Percentiles rank a stretch among this genome's conserved stretches.
Evolutionary conservation across 2,113 vertebrate species (phyloP).

Genomic region (Fulmarus glacialis): DNA sequence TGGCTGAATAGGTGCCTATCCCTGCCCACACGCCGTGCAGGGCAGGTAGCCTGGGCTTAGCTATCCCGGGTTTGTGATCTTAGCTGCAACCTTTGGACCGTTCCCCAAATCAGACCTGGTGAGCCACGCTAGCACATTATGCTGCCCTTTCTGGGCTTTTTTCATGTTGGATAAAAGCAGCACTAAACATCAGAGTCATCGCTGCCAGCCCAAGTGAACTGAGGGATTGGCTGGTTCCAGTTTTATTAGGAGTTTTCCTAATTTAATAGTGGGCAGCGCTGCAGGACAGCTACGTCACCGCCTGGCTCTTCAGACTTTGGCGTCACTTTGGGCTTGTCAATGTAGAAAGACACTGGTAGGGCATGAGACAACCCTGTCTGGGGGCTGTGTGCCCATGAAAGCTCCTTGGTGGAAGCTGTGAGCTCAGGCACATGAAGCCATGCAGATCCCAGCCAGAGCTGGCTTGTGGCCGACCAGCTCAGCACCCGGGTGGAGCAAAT

Average conservation of each 20-base stretch:
- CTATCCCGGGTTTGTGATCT: background rate
- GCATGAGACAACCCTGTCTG: background rate
- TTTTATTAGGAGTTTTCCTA: background rate
- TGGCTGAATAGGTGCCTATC: background rate
- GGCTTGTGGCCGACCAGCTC: background rate
- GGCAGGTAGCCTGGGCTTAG: too few relatives aligned
- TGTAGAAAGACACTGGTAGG: fast-evolving
- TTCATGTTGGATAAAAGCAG: background rate
- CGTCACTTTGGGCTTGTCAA: background rate
- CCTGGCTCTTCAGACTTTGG: background rate
- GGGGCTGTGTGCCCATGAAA: background rate
- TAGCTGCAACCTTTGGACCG: background rate
- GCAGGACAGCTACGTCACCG: background rate
- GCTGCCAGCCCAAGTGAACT: background rate
- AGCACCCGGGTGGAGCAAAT: background rate
- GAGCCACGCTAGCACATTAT: background rate
- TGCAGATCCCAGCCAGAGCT: background rate
- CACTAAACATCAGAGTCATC: background rate
- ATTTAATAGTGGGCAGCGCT: background rate
- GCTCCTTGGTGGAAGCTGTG: background rate
- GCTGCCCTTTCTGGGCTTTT: background rate
- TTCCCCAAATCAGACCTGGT: fast-evolving
- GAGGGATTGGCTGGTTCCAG: background rate
- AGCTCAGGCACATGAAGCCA: background rate
- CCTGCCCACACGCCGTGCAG: background rate